Evolutionary conservation across 2,797 vertebrate genomes (phyloP), one percentile per base, ranked within the genome.

Genomic region (Chaenodraco wilsoni): DNA sequence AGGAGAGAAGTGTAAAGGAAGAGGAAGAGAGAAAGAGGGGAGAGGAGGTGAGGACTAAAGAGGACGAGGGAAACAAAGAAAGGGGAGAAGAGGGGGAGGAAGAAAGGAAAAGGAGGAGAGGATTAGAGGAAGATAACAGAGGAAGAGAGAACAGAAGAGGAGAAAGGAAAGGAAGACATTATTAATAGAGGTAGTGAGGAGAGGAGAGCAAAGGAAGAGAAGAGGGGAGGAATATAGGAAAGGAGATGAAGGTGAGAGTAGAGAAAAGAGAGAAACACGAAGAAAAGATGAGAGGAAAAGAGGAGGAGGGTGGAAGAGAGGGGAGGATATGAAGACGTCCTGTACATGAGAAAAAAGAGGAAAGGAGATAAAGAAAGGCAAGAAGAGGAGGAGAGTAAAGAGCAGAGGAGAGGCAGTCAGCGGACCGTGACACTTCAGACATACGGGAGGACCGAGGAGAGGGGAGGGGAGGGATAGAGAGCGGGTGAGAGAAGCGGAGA

Each of bases 351-450:
- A 16, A 3, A 65, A 10, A 43, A 17, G 41, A 41, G 10, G 27
- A 60, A 9, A 21, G 6, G 17, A 57, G 8, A 23, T 37, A 19
- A 40, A 19, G 31, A 31, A n/a, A 60, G n/a, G 41, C 46, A n/a
- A 23, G 41, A 31, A 23, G 17, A n/a, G 54, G 33, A 55, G 65
- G 46, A 68, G 37, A 52, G 44, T 23, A 17, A 49, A 51, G 31
- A 55, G 37, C 44, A 37, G 66, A 16, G 58, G 72, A 74, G 81
- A 68, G 74, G 73, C 55, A 72, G 80, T 81, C 79, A 76, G 82
- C 27, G 17, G 82, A 88, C 87, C 74, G 60, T 83, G 84, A 86
- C 84, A 84, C 89, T 91, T 84, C 78, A 88, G 84, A 84, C 89
- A 88, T 87, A 87, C 72, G 82, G 91, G 83, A 81, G 81, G 85